Percentiles rank a stretch among this genome's conserved stretches.
These are phyloP conservation scores for Callipepla californica DNA, from an alignment of 2,113 vertebrate genomes.

Conservation along the genomic window DNA sequence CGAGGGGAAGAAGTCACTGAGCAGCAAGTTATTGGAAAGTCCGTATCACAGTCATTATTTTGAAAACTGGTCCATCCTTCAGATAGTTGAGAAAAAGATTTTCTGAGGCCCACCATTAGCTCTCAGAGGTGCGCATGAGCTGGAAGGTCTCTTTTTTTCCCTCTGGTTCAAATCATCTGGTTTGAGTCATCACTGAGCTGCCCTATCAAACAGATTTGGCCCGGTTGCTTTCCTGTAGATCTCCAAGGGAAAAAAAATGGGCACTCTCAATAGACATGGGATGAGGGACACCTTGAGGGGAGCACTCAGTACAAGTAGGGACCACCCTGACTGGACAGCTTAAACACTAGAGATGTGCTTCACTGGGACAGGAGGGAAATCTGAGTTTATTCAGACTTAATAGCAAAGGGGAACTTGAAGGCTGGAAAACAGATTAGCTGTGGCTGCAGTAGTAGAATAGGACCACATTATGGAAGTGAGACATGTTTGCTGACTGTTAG, in stretches of 20 bases:
- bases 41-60: rapidly evolving
- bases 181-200: not conserved
- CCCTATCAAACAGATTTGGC: not conserved
- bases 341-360: too few relatives aligned
- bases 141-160: not conserved
- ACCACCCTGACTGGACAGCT: too few relatives aligned
- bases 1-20: not conserved
- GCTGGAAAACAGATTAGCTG: too few relatives aligned
- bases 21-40: not conserved
- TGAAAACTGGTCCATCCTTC: not conserved
- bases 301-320: not conserved
- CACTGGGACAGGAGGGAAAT: too few relatives aligned
- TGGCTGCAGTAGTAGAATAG: too few relatives aligned
- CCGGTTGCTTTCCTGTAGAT: not conserved
- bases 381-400: too few relatives aligned
- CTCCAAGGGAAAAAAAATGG: rapidly evolving
- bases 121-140: not conserved
- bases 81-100: not conserved
- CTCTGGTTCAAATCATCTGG: not conserved
- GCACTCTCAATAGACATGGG: not conserved
- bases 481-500: too few relatives aligned
- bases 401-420: too few relatives aligned
- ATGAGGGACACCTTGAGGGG: not conserved
- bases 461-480: too few relatives aligned
- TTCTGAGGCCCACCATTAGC: not conserved